Conservation (phyloP, 2,113 vertebrate genomes). For the Pontoporia blainvillei region DNA sequence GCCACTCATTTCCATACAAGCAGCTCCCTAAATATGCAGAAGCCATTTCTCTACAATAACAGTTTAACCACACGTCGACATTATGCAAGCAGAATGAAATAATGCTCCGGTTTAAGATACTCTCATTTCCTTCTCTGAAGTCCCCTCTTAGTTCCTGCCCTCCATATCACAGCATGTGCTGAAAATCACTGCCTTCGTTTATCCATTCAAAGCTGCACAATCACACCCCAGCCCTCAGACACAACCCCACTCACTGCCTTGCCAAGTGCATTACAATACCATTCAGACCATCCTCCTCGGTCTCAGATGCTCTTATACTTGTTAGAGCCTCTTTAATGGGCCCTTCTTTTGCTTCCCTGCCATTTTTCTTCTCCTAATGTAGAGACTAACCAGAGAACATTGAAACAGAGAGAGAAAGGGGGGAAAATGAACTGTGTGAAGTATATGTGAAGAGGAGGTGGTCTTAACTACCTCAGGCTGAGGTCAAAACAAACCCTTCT, state of each 20-base stretch:
- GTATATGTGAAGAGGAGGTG: not conserved
- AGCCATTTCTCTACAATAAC: conserved; percentile 61
- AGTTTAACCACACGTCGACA: conserved; percentile 47
- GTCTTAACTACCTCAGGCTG: not conserved
- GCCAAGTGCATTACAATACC: conserved; percentile 39
- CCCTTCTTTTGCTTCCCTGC: not conserved
- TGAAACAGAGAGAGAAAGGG: not conserved
- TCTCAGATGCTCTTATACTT: conserved; percentile 29
- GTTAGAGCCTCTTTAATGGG: not conserved
- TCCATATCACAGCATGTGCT: conserved; percentile 66
- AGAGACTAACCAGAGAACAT: not conserved
- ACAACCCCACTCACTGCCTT: conserved; percentile 34
- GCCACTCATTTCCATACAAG: conserved; percentile 34
- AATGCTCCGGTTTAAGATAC: conserved; percentile 49
- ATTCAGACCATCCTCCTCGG: conserved; percentile 7
- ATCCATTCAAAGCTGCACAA: conserved; percentile 48
- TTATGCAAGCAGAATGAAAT: conserved; percentile 59
- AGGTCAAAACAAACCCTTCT: not conserved
- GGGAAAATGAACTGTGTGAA: not conserved
- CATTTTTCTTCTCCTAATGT: conserved; percentile 7
- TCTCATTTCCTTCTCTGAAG: conserved; percentile 57
- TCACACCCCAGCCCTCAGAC: conserved; percentile 42
- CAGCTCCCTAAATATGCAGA: conserved; percentile 68
- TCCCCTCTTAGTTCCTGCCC: conserved; percentile 43
- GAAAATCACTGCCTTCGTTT: conserved; percentile 55